Evolutionary conservation across 2,113 vertebrate genomes (phyloP).

Genomic region (western clawed frog (Xenopus tropicalis)): DNA sequence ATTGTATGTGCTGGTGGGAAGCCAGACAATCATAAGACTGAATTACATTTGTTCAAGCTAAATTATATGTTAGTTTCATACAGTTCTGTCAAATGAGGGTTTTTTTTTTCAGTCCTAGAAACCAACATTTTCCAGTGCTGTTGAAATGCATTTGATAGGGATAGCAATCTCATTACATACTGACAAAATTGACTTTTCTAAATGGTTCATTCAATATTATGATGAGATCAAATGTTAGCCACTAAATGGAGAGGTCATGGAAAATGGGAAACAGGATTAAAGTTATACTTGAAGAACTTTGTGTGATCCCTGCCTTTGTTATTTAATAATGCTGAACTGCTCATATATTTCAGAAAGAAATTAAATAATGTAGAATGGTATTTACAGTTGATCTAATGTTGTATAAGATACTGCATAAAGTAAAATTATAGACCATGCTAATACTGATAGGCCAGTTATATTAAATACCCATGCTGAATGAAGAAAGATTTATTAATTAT

Average conservation of each 20-base stretch:
- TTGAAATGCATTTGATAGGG: constrained; percentile 5
- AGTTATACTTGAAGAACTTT: neutral
- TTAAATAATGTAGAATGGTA: neutral
- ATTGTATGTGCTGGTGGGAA: neutral
- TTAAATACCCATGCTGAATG: constrained; percentile 46
- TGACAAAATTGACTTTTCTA: neutral
- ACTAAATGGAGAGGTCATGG: neutral
- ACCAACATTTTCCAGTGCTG: neutral
- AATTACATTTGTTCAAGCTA: constrained; percentile 8
- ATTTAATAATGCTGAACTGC: neutral
- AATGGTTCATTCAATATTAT: neutral
- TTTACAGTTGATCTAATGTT: neutral
- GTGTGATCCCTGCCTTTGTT: neutral
- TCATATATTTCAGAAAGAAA: neutral
- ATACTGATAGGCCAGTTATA: neutral
- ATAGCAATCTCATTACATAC: neutral
- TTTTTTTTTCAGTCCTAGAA: neutral
- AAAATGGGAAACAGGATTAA: neutral
- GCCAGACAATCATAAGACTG: constrained; percentile 6
- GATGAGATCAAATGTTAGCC: constrained; percentile 7
- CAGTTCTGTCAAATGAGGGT: constrained; percentile 2
- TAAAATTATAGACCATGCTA: neutral
- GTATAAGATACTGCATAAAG: neutral
- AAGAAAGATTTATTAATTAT: constrained; percentile 50
- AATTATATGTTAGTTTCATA: constrained; percentile 13